Evolutionary conservation across 2,113 vertebrate species (phyloP), one percentile per base, ranked within the genome.

Genomic region (Chlamydotis undulata): DNA sequence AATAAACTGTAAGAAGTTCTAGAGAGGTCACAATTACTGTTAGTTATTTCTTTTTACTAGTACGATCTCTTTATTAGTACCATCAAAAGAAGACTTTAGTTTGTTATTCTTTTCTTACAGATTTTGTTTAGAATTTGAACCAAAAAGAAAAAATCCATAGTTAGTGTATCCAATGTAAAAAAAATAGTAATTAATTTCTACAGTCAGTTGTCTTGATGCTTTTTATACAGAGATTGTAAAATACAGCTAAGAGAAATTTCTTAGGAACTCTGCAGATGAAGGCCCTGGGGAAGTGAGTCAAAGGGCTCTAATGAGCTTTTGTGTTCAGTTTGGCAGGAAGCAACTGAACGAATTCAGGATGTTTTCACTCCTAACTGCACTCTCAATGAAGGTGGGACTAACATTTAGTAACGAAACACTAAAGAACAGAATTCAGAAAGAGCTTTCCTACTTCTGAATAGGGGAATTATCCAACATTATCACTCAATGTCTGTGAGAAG

Each of bases 111-210:
- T 39, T 52, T 33, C 43, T 53, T 23, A n/a, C 2, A 47, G 74
- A 55, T 53, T 81, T 81, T 41, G 16, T 29, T 84, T 49, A 35
- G 26, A 64, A 47, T n/a, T 37, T 24, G 3, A 56, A 73, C 68
- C 68, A 19, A 45, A 26, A 24, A 11, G 5, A 1, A 56, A 70
- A 87, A 89, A 67, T 1, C 10, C 31, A 79, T 0, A 3, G 25
- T 9, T 31, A 15, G 25, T 57, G 8, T 49, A 63, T 55, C 53
- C 35, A 61, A 70, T 65, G 24, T 81, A 63, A 63, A 90, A 81
- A 53, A 53, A 0, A 0, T 35, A 10, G 1, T 77, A 19, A 3
- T 55, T 43, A 43, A 22, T 2, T 79, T 14, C 0, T 50, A 35
- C 0, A 41, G 21, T 13, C 50, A 76, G 22, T 21, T 69, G 12